Conservation (phyloP, 2,797 vertebrate genomes). For the Oceanodroma leucorhoa region DNA sequence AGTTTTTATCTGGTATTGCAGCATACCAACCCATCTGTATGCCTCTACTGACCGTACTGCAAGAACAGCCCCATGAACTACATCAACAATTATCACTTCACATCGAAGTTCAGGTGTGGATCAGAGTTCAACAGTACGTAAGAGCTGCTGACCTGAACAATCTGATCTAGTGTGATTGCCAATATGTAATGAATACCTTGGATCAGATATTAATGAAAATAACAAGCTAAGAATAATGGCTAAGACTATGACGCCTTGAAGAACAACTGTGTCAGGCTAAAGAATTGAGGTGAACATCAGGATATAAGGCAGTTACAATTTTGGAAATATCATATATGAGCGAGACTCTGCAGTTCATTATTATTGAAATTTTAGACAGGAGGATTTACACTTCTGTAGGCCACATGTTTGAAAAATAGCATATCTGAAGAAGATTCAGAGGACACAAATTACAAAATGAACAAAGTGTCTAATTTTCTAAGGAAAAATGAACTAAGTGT, state of each 20-base stretch:
- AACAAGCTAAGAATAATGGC: background rate
- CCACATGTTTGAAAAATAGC: background rate
- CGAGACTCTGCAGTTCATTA: background rate
- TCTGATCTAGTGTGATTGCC: background rate
- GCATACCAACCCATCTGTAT: background rate
- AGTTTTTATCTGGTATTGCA: background rate
- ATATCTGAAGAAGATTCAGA: background rate
- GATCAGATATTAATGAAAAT: background rate
- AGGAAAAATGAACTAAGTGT: background rate
- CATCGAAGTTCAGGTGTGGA: background rate
- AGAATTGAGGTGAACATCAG: background rate
- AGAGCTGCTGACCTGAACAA: background rate
- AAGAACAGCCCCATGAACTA: background rate
- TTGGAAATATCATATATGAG: background rate
- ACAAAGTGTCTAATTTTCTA: background rate
- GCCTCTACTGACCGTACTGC: no score
- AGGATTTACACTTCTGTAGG: background rate
- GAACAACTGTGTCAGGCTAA: background rate
- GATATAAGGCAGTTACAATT: background rate
- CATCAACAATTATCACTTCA: background rate
- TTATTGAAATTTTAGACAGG: background rate
- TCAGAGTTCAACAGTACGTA: background rate
- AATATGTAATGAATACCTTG: background rate
- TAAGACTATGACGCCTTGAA: background rate
- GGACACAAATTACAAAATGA: background rate